Base-by-base conservation (phyloP, 1,140 invertebrate species). In the Cotesia vestalis region DNA sequence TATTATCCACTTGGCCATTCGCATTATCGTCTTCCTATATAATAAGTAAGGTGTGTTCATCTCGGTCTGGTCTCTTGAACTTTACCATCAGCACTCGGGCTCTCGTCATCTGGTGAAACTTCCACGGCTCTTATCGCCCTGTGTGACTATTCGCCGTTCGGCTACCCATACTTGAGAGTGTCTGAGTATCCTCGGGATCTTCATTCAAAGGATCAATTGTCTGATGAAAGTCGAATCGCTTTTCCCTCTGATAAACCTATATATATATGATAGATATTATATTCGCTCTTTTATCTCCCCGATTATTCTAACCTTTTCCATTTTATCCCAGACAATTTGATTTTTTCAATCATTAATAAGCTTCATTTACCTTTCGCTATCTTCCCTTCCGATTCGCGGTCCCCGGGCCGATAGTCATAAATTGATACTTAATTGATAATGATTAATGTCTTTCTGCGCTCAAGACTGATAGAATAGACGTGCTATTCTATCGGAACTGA, bases 1-100 rank as follows among this genome's bases (percentile, higher is more conserved):
- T 46, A 85, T 85, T 85, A 84, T 85, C 80, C 80, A 78, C 80
- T 80, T 83, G 82, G 84, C 81, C 81, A 80, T 85, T 77, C 79
- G 78, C 81, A 83, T 85, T 83, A 85, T 83, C 83, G 80, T 82
- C 78, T 80, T 75, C 77, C 69, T 46, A 46, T 46, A 27, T 27
- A 27, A 27, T 27, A 27, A 27, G 27, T 27, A 46, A 46, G 6
- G 40, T 46, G 8, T 46, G 27, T 46, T 46, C 40, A 46, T 46
- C 40, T 46, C 40, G 3, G 40, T 17, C 68, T 69, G 11, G 40
- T 17, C 68, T 66, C 77, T 11, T 46, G 11, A 46, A 66, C 74
- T 53, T 71, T 52, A 36, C 35, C 5, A 63, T 60, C 52, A 46
- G 40, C 40, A 46, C 40, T 12, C 62, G 53, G 53, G 52, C 57